Base-by-base conservation (phyloP, 2,888 invertebrate genomes). In the Cheilosia grossa region DNA sequence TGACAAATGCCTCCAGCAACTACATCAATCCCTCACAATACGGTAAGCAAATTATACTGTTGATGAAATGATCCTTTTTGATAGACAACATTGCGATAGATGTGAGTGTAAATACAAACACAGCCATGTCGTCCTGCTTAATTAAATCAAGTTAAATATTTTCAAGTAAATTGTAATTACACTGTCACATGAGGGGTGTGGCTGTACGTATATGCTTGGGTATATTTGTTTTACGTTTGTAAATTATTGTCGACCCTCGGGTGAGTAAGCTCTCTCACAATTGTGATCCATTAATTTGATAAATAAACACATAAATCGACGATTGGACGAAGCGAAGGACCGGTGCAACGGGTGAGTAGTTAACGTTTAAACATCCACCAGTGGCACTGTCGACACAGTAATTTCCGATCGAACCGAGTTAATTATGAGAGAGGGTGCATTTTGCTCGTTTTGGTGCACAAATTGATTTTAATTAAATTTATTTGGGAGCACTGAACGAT, bases 391-490 rank as follows among this genome's bases (percentile, higher is more conserved):
- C 67, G 69, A 53, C 74, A 47, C 74, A 69, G 64, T 17, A 64
- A 42, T 75, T 69, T 70, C 53, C 81, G 64, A 82, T 82, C 64
- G 44, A 51, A 17, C 53, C 6, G 59, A 80, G 75, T 70, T 80
- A 66, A 80, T 75, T 80, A 59, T 21, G 72, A 77, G 58, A 40
- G 27, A 47, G 72, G 56, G 24, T 56, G 37, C 19, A 33, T 59
- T 59, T 51, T 53, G 30, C 33, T 15, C 61, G 24, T 75, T 80
- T 73, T 70, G 44, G 53, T 75, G 64, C 64, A 80, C 75, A 80
- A 85, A 81, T 77, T 85, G 81, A 75, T 80, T 85, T 85, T 80
- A 80, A 85, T 85, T 85, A 72, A 85, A 80, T 75, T 80, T 80
- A 67, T 80, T 59, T 61, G 75, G 53, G 83, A 56, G 66, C 70